Conservation (phyloP, 2,797 vertebrate genomes). For the Loris lydekkerianus region DNA sequence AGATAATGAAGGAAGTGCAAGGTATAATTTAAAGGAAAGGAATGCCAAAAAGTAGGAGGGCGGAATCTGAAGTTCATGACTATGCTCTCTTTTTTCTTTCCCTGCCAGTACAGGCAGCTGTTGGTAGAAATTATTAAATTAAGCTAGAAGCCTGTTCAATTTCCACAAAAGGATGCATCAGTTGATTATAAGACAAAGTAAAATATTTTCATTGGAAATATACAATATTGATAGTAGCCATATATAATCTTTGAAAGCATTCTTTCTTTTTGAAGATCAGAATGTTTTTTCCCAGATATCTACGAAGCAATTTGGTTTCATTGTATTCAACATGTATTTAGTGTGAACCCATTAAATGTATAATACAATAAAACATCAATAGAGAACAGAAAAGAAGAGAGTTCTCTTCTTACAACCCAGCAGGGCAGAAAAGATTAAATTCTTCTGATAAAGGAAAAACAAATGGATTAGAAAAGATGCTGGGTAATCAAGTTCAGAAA, state of each 20-base stretch:
- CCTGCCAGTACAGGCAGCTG: slow-evolving; percentile 43
- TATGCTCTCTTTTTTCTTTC: not conserved
- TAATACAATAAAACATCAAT: slow-evolving; percentile 50
- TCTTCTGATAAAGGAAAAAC: slow-evolving; percentile 52
- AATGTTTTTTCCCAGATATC: not conserved
- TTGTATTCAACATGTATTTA: slow-evolving; percentile 37
- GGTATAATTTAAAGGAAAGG: slow-evolving; percentile 59
- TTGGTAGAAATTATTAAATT: slow-evolving; percentile 62
- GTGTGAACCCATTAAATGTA: not conserved
- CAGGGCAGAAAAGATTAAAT: slow-evolving; percentile 61
- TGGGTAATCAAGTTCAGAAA: slow-evolving; percentile 60
- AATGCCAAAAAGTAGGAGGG: slow-evolving; percentile 8
- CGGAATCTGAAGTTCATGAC: slow-evolving; percentile 36
- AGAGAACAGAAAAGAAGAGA: slow-evolving; percentile 53
- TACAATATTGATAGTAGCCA: not conserved
- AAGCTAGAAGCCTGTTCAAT: slow-evolving; percentile 57
- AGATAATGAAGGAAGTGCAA: slow-evolving; percentile 65
- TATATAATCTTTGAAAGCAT: slow-evolving; percentile 47
- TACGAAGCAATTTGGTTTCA: slow-evolving; percentile 42
- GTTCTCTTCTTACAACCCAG: slow-evolving; percentile 25
- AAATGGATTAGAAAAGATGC: slow-evolving; percentile 64
- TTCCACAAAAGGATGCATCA: slow-evolving; percentile 52
- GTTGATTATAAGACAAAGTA: slow-evolving; percentile 48
- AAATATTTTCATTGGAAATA: slow-evolving; percentile 59
- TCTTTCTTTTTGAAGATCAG: slow-evolving; percentile 32